Percentiles rank a stretch among this genome's conserved stretches.
Evolutionary conservation across 2,888 invertebrate genomes (phyloP).

Genomic region (Drosophila dives): DNA sequence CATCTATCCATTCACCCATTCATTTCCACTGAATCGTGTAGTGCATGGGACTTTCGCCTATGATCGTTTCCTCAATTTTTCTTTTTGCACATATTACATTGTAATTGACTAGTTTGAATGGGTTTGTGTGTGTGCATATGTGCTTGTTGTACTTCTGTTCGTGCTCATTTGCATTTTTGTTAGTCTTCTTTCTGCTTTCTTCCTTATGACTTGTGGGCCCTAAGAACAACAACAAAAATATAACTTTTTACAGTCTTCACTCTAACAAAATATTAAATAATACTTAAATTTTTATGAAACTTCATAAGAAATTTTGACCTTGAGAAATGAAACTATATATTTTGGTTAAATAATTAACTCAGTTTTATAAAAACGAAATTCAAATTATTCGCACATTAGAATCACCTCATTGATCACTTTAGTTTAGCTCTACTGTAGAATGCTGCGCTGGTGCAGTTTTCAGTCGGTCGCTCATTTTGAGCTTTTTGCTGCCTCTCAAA

Average conservation of each 20-base stretch:
- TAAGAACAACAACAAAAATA: slow-evolving; percentile 13
- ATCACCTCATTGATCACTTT: neutral
- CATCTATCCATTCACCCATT: slow-evolving; percentile 14
- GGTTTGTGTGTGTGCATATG: too few species aligned
- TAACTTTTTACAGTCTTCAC: slow-evolving; percentile 12
- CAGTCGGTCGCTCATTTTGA: slow-evolving; percentile 1
- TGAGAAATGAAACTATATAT: too few species aligned
- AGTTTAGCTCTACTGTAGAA: neutral
- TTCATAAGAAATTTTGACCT: neutral
- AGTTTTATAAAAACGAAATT: neutral
- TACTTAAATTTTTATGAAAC: neutral
- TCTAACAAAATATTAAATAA: neutral
- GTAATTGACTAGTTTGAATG: slow-evolving; percentile 16
- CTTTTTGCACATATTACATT: slow-evolving; percentile 30
- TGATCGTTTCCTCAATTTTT: slow-evolving; percentile 31
- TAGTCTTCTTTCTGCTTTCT: slow-evolving; percentile 69
- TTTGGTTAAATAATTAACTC: too few species aligned
- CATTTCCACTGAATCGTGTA: slow-evolving; percentile 46
- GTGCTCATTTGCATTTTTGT: slow-evolving; percentile 75
- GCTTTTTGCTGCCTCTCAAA: slow-evolving; percentile 38
- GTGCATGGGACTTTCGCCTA: slow-evolving; percentile 51
- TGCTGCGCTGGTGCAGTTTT: slow-evolving; percentile 25
- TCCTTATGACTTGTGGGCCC: slow-evolving; percentile 49
- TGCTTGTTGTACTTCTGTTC: slow-evolving; percentile 35
- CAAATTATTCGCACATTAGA: neutral